Conservation (phyloP, 2,113 vertebrate genomes). For the Talpa occidentalis region DNA sequence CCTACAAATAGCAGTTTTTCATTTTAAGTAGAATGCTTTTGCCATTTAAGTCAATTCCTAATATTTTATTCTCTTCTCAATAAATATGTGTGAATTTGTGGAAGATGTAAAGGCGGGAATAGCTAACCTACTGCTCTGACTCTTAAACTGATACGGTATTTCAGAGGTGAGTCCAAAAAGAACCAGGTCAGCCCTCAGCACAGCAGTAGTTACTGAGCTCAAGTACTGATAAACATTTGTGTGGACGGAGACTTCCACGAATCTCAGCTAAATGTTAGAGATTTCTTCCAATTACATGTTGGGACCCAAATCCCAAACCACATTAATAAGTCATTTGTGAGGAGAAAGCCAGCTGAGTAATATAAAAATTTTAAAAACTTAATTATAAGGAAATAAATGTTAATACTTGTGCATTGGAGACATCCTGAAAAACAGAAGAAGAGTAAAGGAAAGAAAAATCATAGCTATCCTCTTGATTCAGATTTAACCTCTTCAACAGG, state of each 20-base stretch:
- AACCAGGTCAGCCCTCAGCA: not conserved
- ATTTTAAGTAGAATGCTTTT: not conserved
- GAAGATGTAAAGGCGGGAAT: too few relatives aligned
- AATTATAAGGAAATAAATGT: slow-evolving; percentile 24
- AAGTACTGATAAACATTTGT: not conserved
- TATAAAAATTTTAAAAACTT: slow-evolving; percentile 5
- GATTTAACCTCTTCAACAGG: not conserved
- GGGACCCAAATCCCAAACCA: not conserved
- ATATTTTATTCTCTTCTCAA: slow-evolving; percentile 23
- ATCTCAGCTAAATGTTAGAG: not conserved
- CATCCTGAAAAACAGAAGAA: not conserved
- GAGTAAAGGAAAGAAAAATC: slow-evolving; percentile 1
- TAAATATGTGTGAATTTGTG: not conserved
- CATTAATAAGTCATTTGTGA: not conserved
- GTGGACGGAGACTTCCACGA: not conserved
- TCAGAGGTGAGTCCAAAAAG: not conserved
- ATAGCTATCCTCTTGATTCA: not conserved
- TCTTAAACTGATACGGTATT: not conserved
- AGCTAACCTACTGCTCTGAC: not conserved
- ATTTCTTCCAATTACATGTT: not conserved
- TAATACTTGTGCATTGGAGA: not conserved
- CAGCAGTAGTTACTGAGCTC: not conserved
- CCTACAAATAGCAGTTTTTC: not conserved
- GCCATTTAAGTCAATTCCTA: not conserved
- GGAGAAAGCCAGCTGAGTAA: not conserved